Percentiles rank a stretch among this genome's conserved stretches.
These are phyloP conservation scores for Oscheius sp. DNA, from an alignment of 1,140 invertebrate species.

Conservation along the genomic window DNA sequence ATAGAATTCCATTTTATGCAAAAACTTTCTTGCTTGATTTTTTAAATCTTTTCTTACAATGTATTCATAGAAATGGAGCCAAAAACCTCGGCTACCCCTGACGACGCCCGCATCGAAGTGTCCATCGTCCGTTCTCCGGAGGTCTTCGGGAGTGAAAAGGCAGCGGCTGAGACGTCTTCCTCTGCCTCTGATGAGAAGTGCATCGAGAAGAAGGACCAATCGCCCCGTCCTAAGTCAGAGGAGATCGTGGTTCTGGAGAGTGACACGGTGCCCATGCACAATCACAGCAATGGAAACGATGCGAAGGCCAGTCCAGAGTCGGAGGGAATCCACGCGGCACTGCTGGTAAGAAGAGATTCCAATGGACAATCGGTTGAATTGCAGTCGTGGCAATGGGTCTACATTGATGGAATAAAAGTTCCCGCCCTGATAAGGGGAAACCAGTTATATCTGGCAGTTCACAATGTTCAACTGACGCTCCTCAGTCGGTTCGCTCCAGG, in stretches of 20 bases:
- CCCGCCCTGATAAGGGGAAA: slow-evolving; percentile 25
- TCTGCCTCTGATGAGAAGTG: background rate
- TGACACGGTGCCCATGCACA: background rate
- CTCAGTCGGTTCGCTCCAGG: slow-evolving; percentile 40
- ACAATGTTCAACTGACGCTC: slow-evolving; percentile 43
- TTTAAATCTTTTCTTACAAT: too few species aligned
- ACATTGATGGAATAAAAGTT: slow-evolving; percentile 32
- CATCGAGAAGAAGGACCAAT: background rate
- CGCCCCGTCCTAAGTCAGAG: background rate
- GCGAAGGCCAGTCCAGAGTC: too few species aligned
- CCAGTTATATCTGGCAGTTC: slow-evolving; percentile 33
- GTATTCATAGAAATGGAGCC: too few species aligned
- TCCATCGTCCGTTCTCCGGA: slow-evolving; percentile 28
- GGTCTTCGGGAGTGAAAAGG: slow-evolving; percentile 11
- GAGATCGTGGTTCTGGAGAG: background rate
- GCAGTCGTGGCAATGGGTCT: slow-evolving; percentile 36
- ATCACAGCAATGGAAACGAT: too few species aligned
- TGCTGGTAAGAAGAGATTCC: background rate
- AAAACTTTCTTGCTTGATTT: too few species aligned
- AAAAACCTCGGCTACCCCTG: background rate
- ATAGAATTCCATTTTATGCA: too few species aligned
- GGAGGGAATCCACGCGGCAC: too few species aligned
- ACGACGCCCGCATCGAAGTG: background rate
- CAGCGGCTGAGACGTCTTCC: background rate
- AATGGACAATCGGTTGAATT: background rate